phyloP scores from a whole-genome alignment of 2,888 invertebrate genomes.

The Saturnia japonica region DNA sequence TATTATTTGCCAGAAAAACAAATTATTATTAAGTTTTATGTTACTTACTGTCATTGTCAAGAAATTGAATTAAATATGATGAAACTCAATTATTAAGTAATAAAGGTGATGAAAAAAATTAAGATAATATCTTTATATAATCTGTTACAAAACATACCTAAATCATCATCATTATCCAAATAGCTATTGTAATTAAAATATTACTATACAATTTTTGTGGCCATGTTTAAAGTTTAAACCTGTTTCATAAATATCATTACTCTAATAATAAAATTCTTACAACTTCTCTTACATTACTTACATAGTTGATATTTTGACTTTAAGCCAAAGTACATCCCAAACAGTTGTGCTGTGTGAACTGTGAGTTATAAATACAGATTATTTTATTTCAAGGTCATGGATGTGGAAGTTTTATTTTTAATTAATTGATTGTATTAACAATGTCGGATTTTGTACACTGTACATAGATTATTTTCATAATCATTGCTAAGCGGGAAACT shows the following conservation, averaged over 20 bases:
- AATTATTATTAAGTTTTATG: no score
- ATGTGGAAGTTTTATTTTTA: not conserved
- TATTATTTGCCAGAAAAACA: no score
- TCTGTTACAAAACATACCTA: not conserved
- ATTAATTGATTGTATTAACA: not conserved
- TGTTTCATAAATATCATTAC: not conserved
- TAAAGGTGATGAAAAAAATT: not conserved
- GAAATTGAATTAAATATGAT: not conserved
- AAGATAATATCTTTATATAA: not conserved
- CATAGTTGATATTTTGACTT: constrained; percentile 9
- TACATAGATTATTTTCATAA: not conserved
- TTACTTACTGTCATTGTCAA: no score
- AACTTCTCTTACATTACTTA: not conserved
- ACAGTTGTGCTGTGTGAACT: not conserved
- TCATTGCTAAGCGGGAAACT: not conserved
- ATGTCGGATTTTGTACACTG: not conserved
- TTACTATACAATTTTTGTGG: not conserved
- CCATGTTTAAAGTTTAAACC: no score
- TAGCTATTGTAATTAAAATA: not conserved
- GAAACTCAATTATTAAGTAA: not conserved
- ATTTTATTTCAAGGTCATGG: not conserved
- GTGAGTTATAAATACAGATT: no score
- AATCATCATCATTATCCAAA: not conserved
- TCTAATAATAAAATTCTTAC: no score
- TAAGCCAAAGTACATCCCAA: not conserved